phyloP scores from a whole-genome alignment of 2,797 vertebrate genomes.

The Myotis findleyi region DNA sequence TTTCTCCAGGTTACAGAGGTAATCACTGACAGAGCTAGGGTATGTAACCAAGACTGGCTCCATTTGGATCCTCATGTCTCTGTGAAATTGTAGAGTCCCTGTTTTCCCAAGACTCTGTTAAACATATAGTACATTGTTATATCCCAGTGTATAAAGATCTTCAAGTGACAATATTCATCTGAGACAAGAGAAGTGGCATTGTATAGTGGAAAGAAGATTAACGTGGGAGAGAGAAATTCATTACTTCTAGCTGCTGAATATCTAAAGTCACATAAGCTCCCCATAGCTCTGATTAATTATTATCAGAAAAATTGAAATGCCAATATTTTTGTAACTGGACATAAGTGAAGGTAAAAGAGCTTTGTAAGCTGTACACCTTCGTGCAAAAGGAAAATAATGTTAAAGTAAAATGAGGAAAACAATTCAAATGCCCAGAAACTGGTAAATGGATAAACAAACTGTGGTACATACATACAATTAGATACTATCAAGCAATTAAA shows the following conservation, averaged over 20 bases:
- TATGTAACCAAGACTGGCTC: background rate
- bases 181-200: background rate
- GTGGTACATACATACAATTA: background rate
- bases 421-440: conserved; percentile 24
- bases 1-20: background rate
- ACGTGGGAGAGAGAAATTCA: background rate
- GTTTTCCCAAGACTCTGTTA: conserved; percentile 39
- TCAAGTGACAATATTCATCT: conserved; percentile 5
- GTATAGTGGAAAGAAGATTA: conserved; percentile 17
- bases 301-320: conserved; percentile 42
- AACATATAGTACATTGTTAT: conserved; percentile 19
- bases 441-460: conserved; percentile 13
- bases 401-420: conserved; percentile 33
- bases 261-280: conserved; percentile 40
- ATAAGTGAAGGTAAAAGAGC: conserved; percentile 30
- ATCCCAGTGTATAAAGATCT: background rate
- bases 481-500: conserved; percentile 52
- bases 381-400: conserved; percentile 45
- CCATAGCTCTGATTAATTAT: conserved; percentile 31
- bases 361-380: conserved; percentile 16
- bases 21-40: background rate
- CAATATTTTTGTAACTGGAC: conserved; percentile 7
- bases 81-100: background rate
- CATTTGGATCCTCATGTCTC: conserved; percentile 2
- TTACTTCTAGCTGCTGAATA: conserved; percentile 49